Evolutionary conservation across 2,113 vertebrate genomes (phyloP).

Genomic region (Scatophagus argus): DNA sequence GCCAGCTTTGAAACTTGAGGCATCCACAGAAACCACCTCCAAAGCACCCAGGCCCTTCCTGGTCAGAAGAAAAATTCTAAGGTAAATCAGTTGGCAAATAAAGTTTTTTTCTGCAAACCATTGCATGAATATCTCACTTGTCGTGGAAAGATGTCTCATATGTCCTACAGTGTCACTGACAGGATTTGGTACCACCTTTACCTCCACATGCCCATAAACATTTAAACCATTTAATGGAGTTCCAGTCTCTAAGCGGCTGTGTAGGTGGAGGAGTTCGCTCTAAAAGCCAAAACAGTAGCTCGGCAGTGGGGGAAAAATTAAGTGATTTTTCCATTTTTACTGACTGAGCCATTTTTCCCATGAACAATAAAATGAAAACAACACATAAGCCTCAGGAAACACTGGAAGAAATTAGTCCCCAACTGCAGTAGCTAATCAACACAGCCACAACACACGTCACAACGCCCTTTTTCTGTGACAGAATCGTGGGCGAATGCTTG

Average conservation of each 20-base stretch:
- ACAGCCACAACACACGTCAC: conserved; percentile 49
- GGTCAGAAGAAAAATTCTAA: conserved; percentile 31
- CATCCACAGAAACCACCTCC: conserved; percentile 42
- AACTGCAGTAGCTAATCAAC: conserved; percentile 58
- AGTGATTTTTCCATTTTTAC: conserved; percentile 70
- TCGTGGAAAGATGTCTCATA: conserved; percentile 41
- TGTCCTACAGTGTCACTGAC: conserved; percentile 23
- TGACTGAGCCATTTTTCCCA: conserved; percentile 52
- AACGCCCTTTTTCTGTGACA: conserved; percentile 32
- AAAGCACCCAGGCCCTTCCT: conserved; percentile 31
- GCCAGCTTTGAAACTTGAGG: conserved; percentile 78
- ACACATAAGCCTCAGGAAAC: conserved; percentile 40
- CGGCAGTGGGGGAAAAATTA: conserved; percentile 52
- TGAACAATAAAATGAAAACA: conserved; percentile 70
- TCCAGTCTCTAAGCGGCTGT: conserved; percentile 32
- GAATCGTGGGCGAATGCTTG: conserved; percentile 10
- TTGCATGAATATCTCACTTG: conserved; percentile 59
- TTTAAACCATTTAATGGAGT: conserved; percentile 54
- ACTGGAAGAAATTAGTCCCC: conserved; percentile 70
- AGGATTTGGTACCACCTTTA: conserved; percentile 56
- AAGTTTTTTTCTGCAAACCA: conserved; percentile 14
- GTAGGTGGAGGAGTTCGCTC: conserved; percentile 28
- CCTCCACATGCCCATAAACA: conserved; percentile 51
- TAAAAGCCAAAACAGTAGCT: conserved; percentile 78
- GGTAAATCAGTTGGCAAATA: conserved; percentile 54